phyloP scores from a whole-genome alignment of 2,113 vertebrate species.

The Dicrurus megarhynchus region DNA sequence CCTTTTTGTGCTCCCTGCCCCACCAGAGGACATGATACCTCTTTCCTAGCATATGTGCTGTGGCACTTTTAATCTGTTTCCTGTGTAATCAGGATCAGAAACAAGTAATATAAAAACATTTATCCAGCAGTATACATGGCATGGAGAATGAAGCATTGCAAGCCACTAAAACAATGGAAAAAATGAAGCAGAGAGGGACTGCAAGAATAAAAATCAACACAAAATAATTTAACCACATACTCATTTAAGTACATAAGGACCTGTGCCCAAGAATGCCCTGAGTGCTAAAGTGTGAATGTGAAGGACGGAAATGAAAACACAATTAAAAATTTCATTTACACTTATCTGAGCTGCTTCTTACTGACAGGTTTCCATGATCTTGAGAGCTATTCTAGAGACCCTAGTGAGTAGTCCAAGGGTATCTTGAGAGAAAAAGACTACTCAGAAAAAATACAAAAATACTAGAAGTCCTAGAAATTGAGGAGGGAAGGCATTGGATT shows the following conservation, averaged over 20 bases:
- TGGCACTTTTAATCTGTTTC: neutral
- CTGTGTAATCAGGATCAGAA: neutral
- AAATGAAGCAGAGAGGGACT: neutral
- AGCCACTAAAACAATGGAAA: neutral
- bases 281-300: neutral
- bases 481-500: neutral
- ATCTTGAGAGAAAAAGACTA: neutral
- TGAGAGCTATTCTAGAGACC: neutral
- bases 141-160: neutral
- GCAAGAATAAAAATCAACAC: neutral
- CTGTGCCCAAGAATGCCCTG: neutral
- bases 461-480: neutral
- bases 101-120: neutral
- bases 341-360: neutral
- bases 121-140: neutral
- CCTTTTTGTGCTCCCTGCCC: neutral
- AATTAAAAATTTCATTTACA: neutral
- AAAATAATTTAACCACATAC: neutral
- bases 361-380: neutral
- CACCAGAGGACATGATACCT: neutral
- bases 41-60: neutral
- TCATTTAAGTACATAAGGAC: neutral
- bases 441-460: neutral
- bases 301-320: neutral
- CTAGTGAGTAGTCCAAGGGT: neutral